Conservation (phyloP, 2,113 vertebrate genomes). For the Cervus canadensis region DNA sequence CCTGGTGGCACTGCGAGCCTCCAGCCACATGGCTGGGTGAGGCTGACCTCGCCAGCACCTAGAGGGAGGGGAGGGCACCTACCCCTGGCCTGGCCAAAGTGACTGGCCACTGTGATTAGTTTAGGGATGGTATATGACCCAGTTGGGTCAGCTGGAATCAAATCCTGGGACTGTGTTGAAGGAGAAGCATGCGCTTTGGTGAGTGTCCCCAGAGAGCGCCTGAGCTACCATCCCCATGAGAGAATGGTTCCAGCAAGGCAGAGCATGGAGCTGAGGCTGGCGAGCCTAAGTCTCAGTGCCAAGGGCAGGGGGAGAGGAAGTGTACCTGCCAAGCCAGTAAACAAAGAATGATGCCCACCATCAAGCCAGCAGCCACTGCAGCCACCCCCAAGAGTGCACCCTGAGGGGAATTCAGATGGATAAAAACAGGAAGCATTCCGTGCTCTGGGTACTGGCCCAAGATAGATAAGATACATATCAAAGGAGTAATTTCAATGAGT, state of each 20-base stretch:
- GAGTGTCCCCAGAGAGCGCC: not conserved
- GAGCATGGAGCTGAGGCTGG: not conserved
- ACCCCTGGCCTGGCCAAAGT: not conserved
- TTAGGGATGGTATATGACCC: not conserved
- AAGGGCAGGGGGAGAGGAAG: not conserved
- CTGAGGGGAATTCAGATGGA: not conserved
- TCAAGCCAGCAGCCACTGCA: not conserved
- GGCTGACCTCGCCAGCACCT: not conserved
- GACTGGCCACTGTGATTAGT: not conserved
- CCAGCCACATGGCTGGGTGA: not conserved
- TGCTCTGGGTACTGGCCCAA: not conserved
- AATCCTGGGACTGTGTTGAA: not conserved
- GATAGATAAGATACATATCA: not conserved
- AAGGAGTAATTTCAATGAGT: not conserved
- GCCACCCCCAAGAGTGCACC: not conserved
- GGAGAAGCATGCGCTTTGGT: not conserved
- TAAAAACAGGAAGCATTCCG: not conserved
- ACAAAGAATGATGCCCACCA: not conserved
- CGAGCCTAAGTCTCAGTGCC: not conserved
- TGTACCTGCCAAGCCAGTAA: not conserved
- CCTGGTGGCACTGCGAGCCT: not conserved
- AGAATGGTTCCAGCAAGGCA: not conserved
- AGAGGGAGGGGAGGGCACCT: not conserved
- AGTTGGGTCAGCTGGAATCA: accelerated
- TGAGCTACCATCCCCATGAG: not conserved